A percentile compares a stretch with the other conserved stretches of the same genome.
Evolutionary conservation across 2,113 vertebrate genomes (phyloP).

Genomic region (Pteronura brasiliensis): DNA sequence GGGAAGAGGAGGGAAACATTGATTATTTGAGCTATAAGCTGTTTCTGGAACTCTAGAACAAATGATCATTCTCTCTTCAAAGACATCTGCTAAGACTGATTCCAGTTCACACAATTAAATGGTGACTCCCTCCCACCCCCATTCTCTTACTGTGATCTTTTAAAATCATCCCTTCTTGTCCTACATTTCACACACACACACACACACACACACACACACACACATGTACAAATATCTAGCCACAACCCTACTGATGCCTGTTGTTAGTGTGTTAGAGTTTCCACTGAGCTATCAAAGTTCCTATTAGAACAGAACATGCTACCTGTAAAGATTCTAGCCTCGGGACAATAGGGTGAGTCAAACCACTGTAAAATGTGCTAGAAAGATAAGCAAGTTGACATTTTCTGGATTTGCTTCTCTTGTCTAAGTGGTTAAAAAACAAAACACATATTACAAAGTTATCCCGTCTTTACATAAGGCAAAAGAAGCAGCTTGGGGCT

Average conservation of each 20-base stretch:
- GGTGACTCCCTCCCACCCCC: not conserved
- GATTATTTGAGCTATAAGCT: not conserved
- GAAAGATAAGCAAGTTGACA: conserved; percentile 29
- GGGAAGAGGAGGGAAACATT: not conserved
- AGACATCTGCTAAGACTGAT: not conserved
- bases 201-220: not conserved
- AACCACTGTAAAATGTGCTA: conserved; percentile 41
- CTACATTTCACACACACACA: not conserved
- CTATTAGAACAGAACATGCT: conserved; percentile 14
- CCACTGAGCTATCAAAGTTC: not conserved
- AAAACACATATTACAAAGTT: not conserved
- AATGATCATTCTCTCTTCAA: not conserved
- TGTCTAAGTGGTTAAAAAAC: conserved; percentile 35
- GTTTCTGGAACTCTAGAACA: not conserved
- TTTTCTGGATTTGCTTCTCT: conserved; percentile 43
- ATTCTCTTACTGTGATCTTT: not conserved
- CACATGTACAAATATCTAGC: not conserved
- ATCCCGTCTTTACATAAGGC: not conserved
- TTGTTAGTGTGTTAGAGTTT: not conserved
- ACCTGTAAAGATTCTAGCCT: conserved; percentile 45
- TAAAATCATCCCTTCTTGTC: conserved; percentile 24
- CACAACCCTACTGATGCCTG: not conserved
- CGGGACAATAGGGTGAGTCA: conserved; percentile 7
- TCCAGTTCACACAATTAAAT: not conserved
- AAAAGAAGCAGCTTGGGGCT: not conserved